Base-by-base conservation (phyloP, 1,140 invertebrate genomes). In the Trypoxylus dichotomus region DNA sequence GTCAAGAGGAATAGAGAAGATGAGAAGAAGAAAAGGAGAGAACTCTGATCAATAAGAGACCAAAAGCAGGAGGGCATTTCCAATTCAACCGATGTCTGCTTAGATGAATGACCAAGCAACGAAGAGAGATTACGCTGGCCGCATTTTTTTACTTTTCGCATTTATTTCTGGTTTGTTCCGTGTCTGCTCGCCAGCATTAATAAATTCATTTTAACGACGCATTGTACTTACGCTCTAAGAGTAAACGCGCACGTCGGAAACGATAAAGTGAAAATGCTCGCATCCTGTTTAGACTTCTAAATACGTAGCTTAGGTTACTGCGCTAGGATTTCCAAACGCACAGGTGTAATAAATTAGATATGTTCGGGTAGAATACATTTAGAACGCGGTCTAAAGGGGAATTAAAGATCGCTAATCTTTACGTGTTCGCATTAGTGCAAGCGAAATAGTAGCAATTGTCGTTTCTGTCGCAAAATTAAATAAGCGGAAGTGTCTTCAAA, bases 21-120 rank as follows among this genome's bases (percentile, higher is more conserved):
- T 10, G 24, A 24, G 21, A 8, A 2, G 24, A 68, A 6, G 24
- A 24, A 68, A 21, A 29, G 24, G 60, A 24, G 21, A 10, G 60
- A 8, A 15, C 19, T 68, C 60, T 29, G 60, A 68, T 68, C 60
- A 68, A 68, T 68, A 68, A 68, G 24, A 68, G 60, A 68, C 60
- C 60, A 24, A 68, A 68, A 8, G 60, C 60, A 68, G 78, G 73
- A 74, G 75, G 72, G 75, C 75, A 79, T 79, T 79, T 79, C 78
- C 78, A 79, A 79, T 79, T 79, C 78, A 79, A 76, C 76, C 75
- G 78, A 74, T 79, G 78, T 79, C 78, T 79, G 78, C 29, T 74
- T 76, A 75, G 76, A 79, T 79, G 78, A 79, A 79, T 79, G 75
- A 68, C 78, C 75, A 42, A 73, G 76, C 78, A 79, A 79, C 75